Evolutionary conservation across 2,888 invertebrate species (phyloP).

Genomic region (Drosophila merina): DNA sequence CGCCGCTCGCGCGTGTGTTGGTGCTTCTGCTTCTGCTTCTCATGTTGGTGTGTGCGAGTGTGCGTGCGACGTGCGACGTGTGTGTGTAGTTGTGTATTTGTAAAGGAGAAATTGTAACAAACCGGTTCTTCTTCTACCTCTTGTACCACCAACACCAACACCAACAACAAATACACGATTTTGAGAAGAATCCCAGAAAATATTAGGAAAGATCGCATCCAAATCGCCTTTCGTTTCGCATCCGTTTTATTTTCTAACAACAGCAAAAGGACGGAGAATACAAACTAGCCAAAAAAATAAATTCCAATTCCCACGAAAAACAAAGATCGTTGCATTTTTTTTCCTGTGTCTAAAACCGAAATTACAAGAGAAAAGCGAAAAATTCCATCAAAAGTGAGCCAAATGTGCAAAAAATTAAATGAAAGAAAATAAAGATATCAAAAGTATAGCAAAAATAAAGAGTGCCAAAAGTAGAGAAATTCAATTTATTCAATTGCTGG

Average conservation of each 20-base stretch:
- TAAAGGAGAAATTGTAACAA: conserved; percentile 43
- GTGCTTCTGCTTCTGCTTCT: neutral
- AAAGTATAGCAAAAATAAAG: conserved; percentile 1
- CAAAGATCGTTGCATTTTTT: conserved; percentile 15
- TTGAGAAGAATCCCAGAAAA: neutral
- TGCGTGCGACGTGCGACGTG: neutral
- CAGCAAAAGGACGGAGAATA: neutral
- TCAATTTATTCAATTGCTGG: conserved; percentile 1
- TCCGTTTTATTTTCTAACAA: neutral
- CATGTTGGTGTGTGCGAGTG: conserved; percentile 18
- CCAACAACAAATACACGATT: neutral
- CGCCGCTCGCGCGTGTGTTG: conserved; percentile 5
- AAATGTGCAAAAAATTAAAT: neutral
- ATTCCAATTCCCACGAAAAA: neutral
- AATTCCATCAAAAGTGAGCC: neutral
- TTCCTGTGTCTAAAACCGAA: conserved; percentile 29
- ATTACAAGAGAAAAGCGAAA: neutral
- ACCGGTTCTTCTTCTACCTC: conserved; percentile 33
- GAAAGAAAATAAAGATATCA: conserved; percentile 16
- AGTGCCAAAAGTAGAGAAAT: conserved; percentile 28
- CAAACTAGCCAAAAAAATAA: neutral
- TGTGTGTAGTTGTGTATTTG: conserved; percentile 30
- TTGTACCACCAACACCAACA: neutral
- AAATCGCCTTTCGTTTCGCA: neutral
- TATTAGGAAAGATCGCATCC: neutral